Conservation (phyloP, 2,113 vertebrate genomes). For the Talpa occidentalis region DNA sequence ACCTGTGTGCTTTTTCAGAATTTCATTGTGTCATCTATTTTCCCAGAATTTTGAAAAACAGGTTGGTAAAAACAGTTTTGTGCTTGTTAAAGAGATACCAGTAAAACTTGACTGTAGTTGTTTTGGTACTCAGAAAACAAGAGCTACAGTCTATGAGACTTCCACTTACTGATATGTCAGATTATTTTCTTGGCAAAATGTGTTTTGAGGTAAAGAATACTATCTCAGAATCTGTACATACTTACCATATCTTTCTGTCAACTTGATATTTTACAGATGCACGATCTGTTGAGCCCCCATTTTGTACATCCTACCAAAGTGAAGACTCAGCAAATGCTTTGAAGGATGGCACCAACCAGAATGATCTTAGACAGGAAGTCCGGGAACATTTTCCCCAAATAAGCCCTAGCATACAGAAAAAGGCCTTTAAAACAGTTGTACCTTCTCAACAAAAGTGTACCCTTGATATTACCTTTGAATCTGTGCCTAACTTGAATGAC, state of each 20-base stretch:
- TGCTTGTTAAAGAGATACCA: background rate
- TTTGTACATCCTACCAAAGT: slow-evolving; percentile 81
- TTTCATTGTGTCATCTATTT: slow-evolving; percentile 32
- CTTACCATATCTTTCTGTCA: background rate
- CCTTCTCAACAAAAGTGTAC: slow-evolving; percentile 79
- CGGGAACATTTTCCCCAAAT: slow-evolving; percentile 68
- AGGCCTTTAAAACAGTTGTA: slow-evolving; percentile 72
- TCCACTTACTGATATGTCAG: background rate
- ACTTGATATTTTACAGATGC: slow-evolving; percentile 84
- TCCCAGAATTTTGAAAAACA: slow-evolving; percentile 28
- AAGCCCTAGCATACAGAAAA: slow-evolving; percentile 75
- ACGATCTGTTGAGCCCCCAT: slow-evolving; percentile 79
- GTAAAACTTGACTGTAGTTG: background rate
- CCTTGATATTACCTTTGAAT: slow-evolving; percentile 84
- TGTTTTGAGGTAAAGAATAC: background rate
- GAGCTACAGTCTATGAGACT: background rate
- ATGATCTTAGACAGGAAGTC: slow-evolving; percentile 65
- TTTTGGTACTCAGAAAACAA: slow-evolving; percentile 14
- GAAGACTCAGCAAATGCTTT: slow-evolving; percentile 80
- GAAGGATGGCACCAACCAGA: slow-evolving; percentile 76
- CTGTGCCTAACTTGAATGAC: slow-evolving; percentile 83
- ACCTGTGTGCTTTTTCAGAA: background rate
- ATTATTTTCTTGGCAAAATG: slow-evolving; percentile 17
- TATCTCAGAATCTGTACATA: background rate
- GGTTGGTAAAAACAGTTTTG: background rate